A percentile compares a stretch with the other conserved stretches of the same genome.
phyloP scores from a whole-genome alignment of 1,140 invertebrate species.

The Cyrtorhinus lividipennis region DNA sequence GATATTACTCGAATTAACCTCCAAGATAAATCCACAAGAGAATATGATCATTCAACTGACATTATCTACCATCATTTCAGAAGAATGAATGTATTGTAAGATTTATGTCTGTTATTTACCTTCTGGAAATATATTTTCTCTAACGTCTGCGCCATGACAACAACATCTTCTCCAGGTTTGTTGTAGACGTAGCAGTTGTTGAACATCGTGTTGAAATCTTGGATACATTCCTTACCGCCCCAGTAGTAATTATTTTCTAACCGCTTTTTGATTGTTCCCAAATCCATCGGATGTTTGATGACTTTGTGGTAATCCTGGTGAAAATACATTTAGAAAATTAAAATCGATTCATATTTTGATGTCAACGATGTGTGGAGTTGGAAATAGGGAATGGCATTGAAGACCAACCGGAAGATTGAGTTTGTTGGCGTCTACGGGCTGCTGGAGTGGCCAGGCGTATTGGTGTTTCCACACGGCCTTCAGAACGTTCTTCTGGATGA shows the following conservation, averaged over 20 bases:
- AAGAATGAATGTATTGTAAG: too few relatives aligned
- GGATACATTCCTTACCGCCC: constrained; percentile 89
- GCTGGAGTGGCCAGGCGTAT: constrained; percentile 96
- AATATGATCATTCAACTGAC: too few relatives aligned
- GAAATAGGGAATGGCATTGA: too few relatives aligned
- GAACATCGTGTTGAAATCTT: constrained; percentile 98
- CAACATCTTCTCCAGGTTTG: constrained; percentile 96
- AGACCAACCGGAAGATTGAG: constrained; percentile 84
- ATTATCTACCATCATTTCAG: too few relatives aligned
- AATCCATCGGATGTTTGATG: constrained; percentile 89
- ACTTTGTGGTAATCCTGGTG: constrained; percentile 93
- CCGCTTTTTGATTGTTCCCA: constrained; percentile 95
- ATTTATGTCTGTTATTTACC: too few relatives aligned
- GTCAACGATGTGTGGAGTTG: too few relatives aligned
- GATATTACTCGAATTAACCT: too few relatives aligned
- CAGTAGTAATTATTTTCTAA: constrained; percentile 95
- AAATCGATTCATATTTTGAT: too few relatives aligned
- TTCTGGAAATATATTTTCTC: constrained; percentile 90
- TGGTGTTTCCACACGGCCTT: constrained; percentile 96
- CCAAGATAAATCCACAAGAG: too few relatives aligned
- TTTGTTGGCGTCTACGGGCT: constrained; percentile 91
- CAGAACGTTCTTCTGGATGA: constrained; percentile 83
- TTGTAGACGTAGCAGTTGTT: constrained; percentile 99
- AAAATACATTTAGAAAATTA: constrained; percentile 10
- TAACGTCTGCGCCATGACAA: constrained; percentile 93